A percentile compares a stretch with the other conserved stretches of the same genome.
Conservation (phyloP, 2,888 invertebrate genomes). For the Pedicia rivosa region DNA sequence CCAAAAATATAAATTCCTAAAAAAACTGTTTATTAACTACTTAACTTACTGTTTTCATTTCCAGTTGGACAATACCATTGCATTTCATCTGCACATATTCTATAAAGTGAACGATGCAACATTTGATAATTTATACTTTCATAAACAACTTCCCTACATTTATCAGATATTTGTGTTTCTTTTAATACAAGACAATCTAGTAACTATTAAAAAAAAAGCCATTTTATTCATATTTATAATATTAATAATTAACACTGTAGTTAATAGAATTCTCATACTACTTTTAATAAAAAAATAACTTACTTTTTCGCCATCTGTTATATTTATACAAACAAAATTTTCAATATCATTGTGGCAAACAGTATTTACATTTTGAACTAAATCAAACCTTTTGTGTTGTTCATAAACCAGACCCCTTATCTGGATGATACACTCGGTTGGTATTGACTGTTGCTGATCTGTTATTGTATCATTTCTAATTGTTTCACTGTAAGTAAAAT, state of each 20-base stretch:
- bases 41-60: too few species aligned
- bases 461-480: slow-evolving; percentile 77
- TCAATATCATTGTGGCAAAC: slow-evolving; percentile 69
- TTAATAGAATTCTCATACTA: too few species aligned
- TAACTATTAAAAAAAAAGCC: slow-evolving; percentile 43
- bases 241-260: too few species aligned
- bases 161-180: slow-evolving; percentile 43
- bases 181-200: slow-evolving; percentile 62
- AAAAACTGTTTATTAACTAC: too few species aligned
- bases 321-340: slow-evolving; percentile 44
- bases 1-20: too few species aligned
- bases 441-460: slow-evolving; percentile 58
- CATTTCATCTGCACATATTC: too few species aligned
- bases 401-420: slow-evolving; percentile 81
- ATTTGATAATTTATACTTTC: slow-evolving; percentile 68
- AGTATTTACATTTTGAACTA: slow-evolving; percentile 69
- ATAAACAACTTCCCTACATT: slow-evolving; percentile 70
- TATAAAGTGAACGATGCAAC: too few species aligned
- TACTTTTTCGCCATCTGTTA: slow-evolving; percentile 39
- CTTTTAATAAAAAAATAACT: slow-evolving; percentile 10
- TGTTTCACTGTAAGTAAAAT: slow-evolving; percentile 56
- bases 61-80: too few species aligned
- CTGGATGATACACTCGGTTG: slow-evolving; percentile 81
- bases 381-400: slow-evolving; percentile 73
- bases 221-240: too few species aligned